These are phyloP conservation scores for Entosphenus tridentatus DNA, from an alignment of 2,113 vertebrate genomes.

Conservation along the genomic window DNA sequence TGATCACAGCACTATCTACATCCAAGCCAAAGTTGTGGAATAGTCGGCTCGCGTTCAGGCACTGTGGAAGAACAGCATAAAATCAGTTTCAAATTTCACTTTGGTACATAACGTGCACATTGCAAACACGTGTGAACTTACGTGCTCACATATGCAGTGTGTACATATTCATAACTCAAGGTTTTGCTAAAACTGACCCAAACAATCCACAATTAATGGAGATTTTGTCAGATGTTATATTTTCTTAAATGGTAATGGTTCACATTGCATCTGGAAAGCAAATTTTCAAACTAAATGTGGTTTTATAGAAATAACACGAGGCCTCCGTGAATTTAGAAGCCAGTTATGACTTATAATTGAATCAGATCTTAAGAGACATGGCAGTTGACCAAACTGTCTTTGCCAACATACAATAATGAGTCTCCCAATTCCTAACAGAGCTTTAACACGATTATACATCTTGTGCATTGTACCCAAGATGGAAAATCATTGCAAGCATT, in stretches of 20 bases:
- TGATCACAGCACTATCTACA: slow-evolving; percentile 34
- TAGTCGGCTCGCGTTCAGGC: slow-evolving; percentile 71
- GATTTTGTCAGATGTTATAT: background rate
- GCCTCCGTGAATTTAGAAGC: too few relatives aligned
- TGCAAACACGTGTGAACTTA: background rate
- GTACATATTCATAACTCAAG: slow-evolving; percentile 24
- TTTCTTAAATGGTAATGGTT: background rate
- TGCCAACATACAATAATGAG: too few relatives aligned
- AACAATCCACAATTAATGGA: slow-evolving; percentile 10
- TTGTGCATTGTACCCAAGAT: too few relatives aligned
- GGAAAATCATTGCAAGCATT: too few relatives aligned
- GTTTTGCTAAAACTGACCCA: slow-evolving; percentile 17
- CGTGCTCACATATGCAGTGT: slow-evolving; percentile 9
- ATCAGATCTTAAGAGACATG: too few relatives aligned
- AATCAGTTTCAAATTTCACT: slow-evolving; percentile 6
- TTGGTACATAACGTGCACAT: background rate
- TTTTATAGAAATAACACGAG: too few relatives aligned
- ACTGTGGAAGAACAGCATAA: slow-evolving; percentile 29
- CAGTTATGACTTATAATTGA: too few relatives aligned
- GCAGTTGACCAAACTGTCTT: too few relatives aligned
- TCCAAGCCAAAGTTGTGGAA: slow-evolving; percentile 49
- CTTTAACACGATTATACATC: too few relatives aligned
- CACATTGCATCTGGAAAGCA: too few relatives aligned
- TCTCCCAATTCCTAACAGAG: too few relatives aligned
- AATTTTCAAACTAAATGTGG: too few relatives aligned